Percentiles rank a stretch among this genome's conserved stretches.
Conservation (phyloP, 1,140 invertebrate genomes). For the Rhynchophorus ferrugineus region DNA sequence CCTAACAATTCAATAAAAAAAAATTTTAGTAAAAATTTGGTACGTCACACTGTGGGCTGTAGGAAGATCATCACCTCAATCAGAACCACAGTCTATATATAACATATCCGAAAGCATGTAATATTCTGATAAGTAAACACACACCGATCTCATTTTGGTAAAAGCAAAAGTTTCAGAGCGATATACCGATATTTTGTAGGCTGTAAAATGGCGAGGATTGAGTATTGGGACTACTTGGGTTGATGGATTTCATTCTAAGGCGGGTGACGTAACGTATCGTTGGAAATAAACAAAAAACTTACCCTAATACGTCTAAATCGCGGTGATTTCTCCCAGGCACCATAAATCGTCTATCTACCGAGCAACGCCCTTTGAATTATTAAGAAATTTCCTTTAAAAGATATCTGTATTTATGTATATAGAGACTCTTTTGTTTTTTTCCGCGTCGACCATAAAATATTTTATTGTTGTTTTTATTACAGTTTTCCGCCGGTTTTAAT, state of each 20-base stretch:
- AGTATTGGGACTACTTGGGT: not conserved
- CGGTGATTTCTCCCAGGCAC: not conserved
- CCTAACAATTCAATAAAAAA: too few species aligned
- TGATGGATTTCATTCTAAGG: not conserved
- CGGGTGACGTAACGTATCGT: slow-evolving; percentile 1
- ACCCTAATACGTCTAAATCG: slow-evolving; percentile 4
- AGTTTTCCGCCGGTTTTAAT: too few species aligned
- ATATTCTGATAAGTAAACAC: too few species aligned
- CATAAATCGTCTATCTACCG: slow-evolving; percentile 8
- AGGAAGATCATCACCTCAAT: too few species aligned
- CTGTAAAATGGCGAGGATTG: not conserved
- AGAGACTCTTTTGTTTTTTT: too few species aligned
- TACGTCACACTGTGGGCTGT: too few species aligned
- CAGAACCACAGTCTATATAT: too few species aligned
- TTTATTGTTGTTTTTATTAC: too few species aligned
- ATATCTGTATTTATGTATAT: not conserved
- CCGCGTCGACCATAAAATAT: too few species aligned
- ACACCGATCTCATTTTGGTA: too few species aligned
- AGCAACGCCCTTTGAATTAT: slow-evolving; percentile 5
- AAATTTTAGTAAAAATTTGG: too few species aligned
- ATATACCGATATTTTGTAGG: not conserved
- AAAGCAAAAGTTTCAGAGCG: not conserved
- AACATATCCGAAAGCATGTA: too few species aligned
- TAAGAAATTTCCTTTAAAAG: not conserved
- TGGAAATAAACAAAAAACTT: slow-evolving; percentile 3